A percentile compares a stretch with the other conserved stretches of the same genome.
These are phyloP conservation scores for Orthosia incerta DNA, from an alignment of 2,888 invertebrate genomes.

Conservation along the genomic window DNA sequence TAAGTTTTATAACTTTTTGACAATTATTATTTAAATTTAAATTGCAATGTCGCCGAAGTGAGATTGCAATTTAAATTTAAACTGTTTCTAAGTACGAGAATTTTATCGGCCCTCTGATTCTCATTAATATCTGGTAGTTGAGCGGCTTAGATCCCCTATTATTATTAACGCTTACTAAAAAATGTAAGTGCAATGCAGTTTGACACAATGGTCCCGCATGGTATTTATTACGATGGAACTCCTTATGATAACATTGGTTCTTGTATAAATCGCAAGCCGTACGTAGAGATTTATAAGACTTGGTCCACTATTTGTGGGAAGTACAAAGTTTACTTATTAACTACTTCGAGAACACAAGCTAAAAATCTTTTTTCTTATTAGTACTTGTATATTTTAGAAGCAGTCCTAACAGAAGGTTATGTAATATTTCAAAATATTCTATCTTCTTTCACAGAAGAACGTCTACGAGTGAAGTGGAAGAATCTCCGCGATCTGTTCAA, in stretches of 20 bases:
- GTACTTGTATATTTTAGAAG: not conserved
- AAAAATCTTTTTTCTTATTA: too few relatives aligned
- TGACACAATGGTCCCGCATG: constrained; percentile 40
- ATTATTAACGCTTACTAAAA: constrained; percentile 6
- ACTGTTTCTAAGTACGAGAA: too few relatives aligned
- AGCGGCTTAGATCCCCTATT: constrained; percentile 10
- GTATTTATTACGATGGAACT: not conserved
- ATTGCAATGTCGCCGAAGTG: too few relatives aligned
- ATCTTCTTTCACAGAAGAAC: constrained; percentile 69
- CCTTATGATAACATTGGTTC: constrained; percentile 1
- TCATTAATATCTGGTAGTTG: not conserved
- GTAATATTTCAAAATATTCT: not conserved
- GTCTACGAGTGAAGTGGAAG: constrained; percentile 78
- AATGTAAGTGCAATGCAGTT: constrained; percentile 1
- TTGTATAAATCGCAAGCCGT: not conserved
- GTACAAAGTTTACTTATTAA: not conserved
- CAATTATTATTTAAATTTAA: too few relatives aligned
- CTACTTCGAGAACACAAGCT: not conserved
- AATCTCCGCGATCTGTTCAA: constrained; percentile 76
- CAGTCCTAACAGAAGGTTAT: too few relatives aligned
- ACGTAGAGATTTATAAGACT: not conserved
- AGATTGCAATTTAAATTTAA: too few relatives aligned
- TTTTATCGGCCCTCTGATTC: not conserved
- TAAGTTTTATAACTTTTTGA: too few relatives aligned
- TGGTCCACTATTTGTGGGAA: too few relatives aligned